Evolutionary conservation across 2,113 vertebrate species (phyloP).

Genomic region (Poecile atricapillus): DNA sequence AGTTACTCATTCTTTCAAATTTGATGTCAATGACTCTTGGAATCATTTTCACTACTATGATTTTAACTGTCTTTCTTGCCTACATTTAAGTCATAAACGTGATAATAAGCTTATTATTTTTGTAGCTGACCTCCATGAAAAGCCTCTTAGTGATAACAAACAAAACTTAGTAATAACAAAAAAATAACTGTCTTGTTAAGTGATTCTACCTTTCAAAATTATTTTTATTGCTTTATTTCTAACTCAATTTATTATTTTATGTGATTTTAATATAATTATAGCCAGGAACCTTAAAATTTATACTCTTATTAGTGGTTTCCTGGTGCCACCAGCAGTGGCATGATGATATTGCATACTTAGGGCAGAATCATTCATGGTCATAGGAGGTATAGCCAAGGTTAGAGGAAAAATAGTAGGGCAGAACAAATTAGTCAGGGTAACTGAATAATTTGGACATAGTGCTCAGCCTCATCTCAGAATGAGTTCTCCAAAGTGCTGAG

Average conservation of each 20-base stretch:
- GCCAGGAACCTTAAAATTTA: slow-evolving; percentile 11
- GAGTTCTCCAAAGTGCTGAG: not conserved
- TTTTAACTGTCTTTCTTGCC: not conserved
- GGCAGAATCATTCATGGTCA: not conserved
- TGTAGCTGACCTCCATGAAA: not conserved
- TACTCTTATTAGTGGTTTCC: slow-evolving; percentile 41
- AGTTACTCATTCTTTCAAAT: not conserved
- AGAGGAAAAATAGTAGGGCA: not conserved
- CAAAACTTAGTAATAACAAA: not conserved
- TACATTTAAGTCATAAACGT: not conserved
- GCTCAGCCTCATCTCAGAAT: not conserved
- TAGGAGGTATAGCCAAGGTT: not conserved
- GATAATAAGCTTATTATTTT: not conserved
- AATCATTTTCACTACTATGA: not conserved
- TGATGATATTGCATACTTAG: slow-evolving; percentile 36
- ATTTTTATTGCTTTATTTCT: not conserved
- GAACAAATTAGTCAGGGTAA: not conserved
- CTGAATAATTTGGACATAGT: not conserved
- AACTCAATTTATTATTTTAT: not conserved
- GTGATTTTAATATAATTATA: slow-evolving; percentile 25
- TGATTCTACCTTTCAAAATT: not conserved
- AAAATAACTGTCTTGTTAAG: not conserved
- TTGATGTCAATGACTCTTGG: not conserved
- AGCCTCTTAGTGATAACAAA: not conserved
- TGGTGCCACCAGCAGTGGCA: slow-evolving; percentile 58